Percentiles rank a stretch among this genome's conserved stretches.
Conservation (phyloP, 2,888 invertebrate genomes). For the Ferrisia virgata region DNA sequence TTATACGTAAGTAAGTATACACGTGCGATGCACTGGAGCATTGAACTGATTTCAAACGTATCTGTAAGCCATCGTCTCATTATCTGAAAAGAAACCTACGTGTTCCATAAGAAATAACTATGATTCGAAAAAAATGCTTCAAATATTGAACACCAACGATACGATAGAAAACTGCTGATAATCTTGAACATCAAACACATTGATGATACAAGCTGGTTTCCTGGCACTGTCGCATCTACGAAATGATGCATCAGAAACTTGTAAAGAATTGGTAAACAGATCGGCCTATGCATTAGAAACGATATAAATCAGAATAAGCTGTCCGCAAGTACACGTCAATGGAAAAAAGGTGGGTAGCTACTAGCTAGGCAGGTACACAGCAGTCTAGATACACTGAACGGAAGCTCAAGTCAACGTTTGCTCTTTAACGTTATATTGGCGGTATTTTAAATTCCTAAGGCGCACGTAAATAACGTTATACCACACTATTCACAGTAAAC, state of each 20-base stretch:
- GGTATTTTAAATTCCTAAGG: constrained; percentile 30
- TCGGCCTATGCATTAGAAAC: background rate
- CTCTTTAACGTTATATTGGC: constrained; percentile 1
- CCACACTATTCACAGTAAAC: constrained; percentile 19
- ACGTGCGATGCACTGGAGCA: too few species aligned
- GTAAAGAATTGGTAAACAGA: background rate
- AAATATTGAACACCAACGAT: background rate
- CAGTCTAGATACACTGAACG: background rate
- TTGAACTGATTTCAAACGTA: too few species aligned
- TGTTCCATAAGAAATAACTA: too few species aligned
- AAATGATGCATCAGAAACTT: background rate
- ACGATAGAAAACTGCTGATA: background rate
- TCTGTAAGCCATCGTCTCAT: too few species aligned
- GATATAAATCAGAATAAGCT: background rate
- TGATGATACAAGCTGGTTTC: background rate
- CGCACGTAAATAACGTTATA: constrained; percentile 20
- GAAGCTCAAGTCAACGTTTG: background rate
- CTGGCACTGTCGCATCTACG: background rate
- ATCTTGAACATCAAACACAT: background rate
- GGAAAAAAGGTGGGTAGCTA: too few species aligned
- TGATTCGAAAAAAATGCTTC: too few species aligned
- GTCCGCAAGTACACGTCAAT: background rate
- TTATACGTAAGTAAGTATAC: too few species aligned
- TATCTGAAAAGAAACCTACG: too few species aligned
- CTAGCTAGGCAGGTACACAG: background rate